A percentile compares a stretch with the other conserved stretches of the same genome.
phyloP scores from a whole-genome alignment of 2,113 vertebrate genomes.

The Scopus umbretta region DNA sequence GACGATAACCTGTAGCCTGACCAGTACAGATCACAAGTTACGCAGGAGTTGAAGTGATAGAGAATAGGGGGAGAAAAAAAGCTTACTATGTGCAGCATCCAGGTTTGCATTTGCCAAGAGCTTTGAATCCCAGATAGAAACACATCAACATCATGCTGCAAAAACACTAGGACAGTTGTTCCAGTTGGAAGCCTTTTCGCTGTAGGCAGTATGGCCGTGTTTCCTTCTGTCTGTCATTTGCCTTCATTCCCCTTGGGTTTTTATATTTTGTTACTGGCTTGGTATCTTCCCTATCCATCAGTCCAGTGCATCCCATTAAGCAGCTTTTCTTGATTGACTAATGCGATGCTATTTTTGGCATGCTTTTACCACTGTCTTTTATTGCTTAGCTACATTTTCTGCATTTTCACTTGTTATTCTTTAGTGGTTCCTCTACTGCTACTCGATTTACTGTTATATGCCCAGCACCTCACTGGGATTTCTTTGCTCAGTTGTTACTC shows the following conservation, averaged over 20 bases:
- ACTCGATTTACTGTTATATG: neutral
- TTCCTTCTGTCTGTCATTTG: neutral
- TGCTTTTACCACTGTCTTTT: neutral
- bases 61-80: neutral
- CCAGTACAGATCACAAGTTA: neutral
- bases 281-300: neutral
- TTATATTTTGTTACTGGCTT: neutral
- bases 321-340: constrained; percentile 35
- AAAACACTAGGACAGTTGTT: neutral
- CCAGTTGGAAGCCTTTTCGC: neutral
- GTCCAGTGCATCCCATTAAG: neutral
- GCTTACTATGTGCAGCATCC: neutral
- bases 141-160: neutral
- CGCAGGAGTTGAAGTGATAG: neutral
- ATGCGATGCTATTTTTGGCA: constrained; percentile 26
- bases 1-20: neutral
- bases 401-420: neutral
- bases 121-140: neutral
- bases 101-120: neutral
- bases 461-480: neutral
- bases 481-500: neutral
- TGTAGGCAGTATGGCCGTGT: neutral
- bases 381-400: neutral
- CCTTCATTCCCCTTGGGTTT: neutral
- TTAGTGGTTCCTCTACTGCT: neutral